Base-by-base conservation (phyloP, 2,888 invertebrate genomes). In the Clostera curtula region DNA sequence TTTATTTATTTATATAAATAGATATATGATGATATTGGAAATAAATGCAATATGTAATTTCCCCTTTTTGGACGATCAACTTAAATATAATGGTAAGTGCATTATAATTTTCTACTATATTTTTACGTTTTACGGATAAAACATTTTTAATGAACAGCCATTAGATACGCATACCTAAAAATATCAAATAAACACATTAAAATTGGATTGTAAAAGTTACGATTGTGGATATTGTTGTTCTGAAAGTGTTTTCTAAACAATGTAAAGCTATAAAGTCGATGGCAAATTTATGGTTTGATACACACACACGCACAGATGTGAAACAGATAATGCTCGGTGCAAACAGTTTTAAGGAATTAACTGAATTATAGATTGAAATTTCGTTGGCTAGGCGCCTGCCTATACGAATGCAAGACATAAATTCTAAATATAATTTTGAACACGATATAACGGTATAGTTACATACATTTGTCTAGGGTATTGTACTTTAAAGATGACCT, bases 201-300 rank as follows among this genome's bases (percentile, higher is more conserved):
- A 22, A 13, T 3, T 11, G 13, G 14, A 19, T 12, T 25, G 11
- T 27, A 27, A 25, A 28, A 34, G 44, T 40, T 33, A 51, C 35
- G 36, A 37, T 31, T 34, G 13, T 8, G 31, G n/a, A 43, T 31
- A 29, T 38, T 27, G 25, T 29, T 31, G 33, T 31, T 25, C 12
- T 10, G 19, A 37, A 40, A 46, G 43, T 50, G 35, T 47, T 41
- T 13, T 26, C 34, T 40, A 45, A 45, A 45, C 41, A 52, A 44
- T 45, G 34, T 45, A 34, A 34, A 42, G 37, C 37, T 35, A 56
- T 62, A 49, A 60, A 60, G 50, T 39, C 41, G 46, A 54, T 55
- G 45, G 49, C 44, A 45, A 57, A 49, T 53, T 53, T 50, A 48
- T 29, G 27, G 33, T 31, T 44, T 29, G 29, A 40, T 49, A n/a